phyloP scores from a whole-genome alignment of 2,888 invertebrate genomes.

The Linhomoeus sp. region DNA sequence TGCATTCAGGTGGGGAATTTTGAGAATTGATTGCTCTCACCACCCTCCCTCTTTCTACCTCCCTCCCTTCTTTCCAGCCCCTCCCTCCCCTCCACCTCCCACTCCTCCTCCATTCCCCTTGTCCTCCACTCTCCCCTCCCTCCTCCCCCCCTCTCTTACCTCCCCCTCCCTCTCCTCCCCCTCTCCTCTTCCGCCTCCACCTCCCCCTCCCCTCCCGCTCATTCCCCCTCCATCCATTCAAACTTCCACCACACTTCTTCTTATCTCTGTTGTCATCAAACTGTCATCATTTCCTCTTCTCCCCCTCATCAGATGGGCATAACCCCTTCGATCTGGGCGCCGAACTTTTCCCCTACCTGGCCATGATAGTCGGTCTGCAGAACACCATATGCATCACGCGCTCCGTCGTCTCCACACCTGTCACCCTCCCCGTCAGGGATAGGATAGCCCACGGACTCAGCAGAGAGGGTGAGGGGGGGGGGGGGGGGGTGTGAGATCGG shows the following conservation, averaged over 20 bases:
- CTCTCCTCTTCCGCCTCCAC: too few relatives aligned
- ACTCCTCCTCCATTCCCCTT: too few relatives aligned
- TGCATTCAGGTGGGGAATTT: constrained; percentile 13
- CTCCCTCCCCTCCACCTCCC: too few relatives aligned
- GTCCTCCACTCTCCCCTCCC: too few relatives aligned
- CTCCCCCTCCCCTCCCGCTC: too few relatives aligned
- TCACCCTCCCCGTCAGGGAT: constrained; percentile 76
- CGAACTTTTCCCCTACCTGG: constrained; percentile 79
- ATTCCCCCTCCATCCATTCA: neutral
- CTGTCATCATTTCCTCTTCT: neutral
- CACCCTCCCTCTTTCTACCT: too few relatives aligned
- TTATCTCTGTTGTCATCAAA: neutral
- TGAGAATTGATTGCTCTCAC: too few relatives aligned
- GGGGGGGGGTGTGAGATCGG: neutral
- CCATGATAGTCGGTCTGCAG: constrained; percentile 79
- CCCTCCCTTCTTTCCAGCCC: too few relatives aligned
- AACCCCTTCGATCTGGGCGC: too few relatives aligned
- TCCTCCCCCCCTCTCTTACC: too few relatives aligned
- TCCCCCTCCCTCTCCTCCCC: too few relatives aligned
- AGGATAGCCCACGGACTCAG: constrained; percentile 75
- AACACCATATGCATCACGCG: constrained; percentile 32
- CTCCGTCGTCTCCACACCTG: constrained; percentile 71
- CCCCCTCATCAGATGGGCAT: neutral
- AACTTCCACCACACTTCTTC: neutral
- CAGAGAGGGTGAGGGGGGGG: constrained; percentile 45